phyloP scores from a whole-genome alignment of 2,888 invertebrate genomes.

The Lordiphosa andalusiaca region DNA sequence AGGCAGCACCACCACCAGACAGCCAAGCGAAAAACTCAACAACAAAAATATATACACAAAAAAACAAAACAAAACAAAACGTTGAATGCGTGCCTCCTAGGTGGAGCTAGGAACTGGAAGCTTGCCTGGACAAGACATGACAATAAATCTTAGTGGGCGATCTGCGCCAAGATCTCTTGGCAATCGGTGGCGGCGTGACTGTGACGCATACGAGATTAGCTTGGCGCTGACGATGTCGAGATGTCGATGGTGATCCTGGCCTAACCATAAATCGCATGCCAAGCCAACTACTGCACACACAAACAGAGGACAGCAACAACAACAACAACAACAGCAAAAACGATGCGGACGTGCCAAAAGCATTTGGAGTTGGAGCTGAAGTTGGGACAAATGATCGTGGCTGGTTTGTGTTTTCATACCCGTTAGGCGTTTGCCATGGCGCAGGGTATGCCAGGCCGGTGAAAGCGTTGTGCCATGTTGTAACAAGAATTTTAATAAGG shows the following conservation, averaged over 20 bases:
- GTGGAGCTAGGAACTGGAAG: slow-evolving; percentile 10
- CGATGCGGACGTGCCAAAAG: slow-evolving; percentile 67
- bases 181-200: slow-evolving; percentile 56
- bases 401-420: slow-evolving; percentile 27
- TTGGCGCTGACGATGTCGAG: slow-evolving; percentile 52
- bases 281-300: slow-evolving; percentile 9
- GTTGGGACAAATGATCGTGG: slow-evolving; percentile 70
- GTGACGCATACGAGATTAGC: slow-evolving; percentile 74
- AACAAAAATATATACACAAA: background rate
- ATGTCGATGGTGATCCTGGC: slow-evolving; percentile 70
- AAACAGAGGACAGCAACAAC: slow-evolving; percentile 23
- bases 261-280: slow-evolving; percentile 69
- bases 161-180: slow-evolving; percentile 24
- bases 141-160: slow-evolving; percentile 60
- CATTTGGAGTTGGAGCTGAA: slow-evolving; percentile 11
- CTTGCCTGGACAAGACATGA: slow-evolving; percentile 58
- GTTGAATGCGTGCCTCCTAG: slow-evolving; percentile 42
- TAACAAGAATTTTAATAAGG: too few species aligned
- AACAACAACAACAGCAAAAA: slow-evolving; percentile 20
- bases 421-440: too few species aligned
- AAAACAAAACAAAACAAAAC: background rate
- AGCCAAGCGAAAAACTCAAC: slow-evolving; percentile 8
- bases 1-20: too few species aligned
- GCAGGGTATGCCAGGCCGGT: too few species aligned
- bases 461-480: too few species aligned